Base-by-base conservation (phyloP, 2,113 vertebrate species). In the Notiomystis cincta region DNA sequence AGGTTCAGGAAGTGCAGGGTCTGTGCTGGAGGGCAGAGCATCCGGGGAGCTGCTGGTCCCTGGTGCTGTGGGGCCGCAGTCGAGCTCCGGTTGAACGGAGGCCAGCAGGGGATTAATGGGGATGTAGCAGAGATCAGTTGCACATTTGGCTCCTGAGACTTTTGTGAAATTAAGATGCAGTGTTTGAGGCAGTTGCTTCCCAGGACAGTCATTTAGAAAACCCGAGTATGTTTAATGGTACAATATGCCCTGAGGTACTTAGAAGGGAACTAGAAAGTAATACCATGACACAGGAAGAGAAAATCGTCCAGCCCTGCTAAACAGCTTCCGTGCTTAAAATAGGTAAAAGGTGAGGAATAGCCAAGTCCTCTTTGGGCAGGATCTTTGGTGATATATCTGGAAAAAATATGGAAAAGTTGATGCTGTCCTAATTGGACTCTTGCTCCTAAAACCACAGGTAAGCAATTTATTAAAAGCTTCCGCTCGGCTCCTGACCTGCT, bases 391-490 rank as follows among this genome's bases (percentile, higher is more conserved):
- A 89, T 75, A 35, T 60, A 77, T 86, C 83, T 28, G 33, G 88
- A 23, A 51, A 82, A 93, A 60, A 21, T 54, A 79, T 5, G 7
- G 85, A 89, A 95, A 77, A 88, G 87, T 60, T 93, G 95, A 87
- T 95, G 88, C 93, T 90, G 81, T 61, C 82, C 71, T 85, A 91
- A 96, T 77, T 82, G 94, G 94, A 45, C 64, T 87, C 51, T 88
- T 66, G 35, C 85, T 88, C 20, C 86, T 81, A 75, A 96, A 93
- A 90, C 93, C 96, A 91, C 89, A 96, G 96, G 94, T 95, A 95
- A 96, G 96, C 69, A 56, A 78, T 90, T 95, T 90, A 95, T 96
- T 93, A 95, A 96, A 96, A 75, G 80, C 95, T 96, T 97, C 95
- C 86, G 17, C 83, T 89, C 40, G 1, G 56, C 83, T 96, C 60